Percentiles rank a stretch among this genome's conserved stretches.
Evolutionary conservation across 2,888 invertebrate genomes (phyloP).

Genomic region (Ceramica pisi): DNA sequence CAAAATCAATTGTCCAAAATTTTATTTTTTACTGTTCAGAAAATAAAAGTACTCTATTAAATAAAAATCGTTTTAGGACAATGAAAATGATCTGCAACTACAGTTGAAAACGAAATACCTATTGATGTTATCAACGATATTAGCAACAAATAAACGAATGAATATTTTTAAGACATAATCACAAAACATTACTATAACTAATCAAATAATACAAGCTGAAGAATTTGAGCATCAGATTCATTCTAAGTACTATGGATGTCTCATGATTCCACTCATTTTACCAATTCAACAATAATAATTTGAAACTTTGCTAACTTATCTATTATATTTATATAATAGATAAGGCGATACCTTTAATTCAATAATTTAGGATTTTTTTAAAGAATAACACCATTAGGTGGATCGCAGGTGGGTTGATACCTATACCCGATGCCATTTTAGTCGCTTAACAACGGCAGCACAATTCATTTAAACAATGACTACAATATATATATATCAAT

Average conservation of each 20-base stretch:
- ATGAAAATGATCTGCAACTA: conserved; percentile 76
- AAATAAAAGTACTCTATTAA: conserved; percentile 76
- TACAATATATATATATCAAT: too few relatives aligned
- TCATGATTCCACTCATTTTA: conserved; percentile 81
- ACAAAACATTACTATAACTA: conserved; percentile 78
- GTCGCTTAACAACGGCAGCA: too few relatives aligned
- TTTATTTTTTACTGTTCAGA: conserved; percentile 70
- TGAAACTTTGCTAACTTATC: conserved; percentile 73
- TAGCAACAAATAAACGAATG: conserved; percentile 81
- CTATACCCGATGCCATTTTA: too few relatives aligned
- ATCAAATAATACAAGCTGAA: conserved; percentile 81
- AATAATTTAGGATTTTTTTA: conserved; percentile 43
- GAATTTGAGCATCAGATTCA: conserved; percentile 88
- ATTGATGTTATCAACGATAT: conserved; percentile 76
- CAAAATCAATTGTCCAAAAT: conserved; percentile 72
- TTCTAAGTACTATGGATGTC: conserved; percentile 63
- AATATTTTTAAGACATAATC: conserved; percentile 74
- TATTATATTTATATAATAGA: too few relatives aligned
- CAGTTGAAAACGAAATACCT: conserved; percentile 76
- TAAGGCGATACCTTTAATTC: conserved; percentile 3
- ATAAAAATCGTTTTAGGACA: conserved; percentile 68
- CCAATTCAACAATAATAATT: conserved; percentile 82
- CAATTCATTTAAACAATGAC: too few relatives aligned
- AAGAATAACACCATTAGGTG: not conserved
- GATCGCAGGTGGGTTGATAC: too few relatives aligned